These are phyloP conservation scores for Cyprinella venusta DNA, from an alignment of 2,797 vertebrate genomes.

Conservation along the genomic window DNA sequence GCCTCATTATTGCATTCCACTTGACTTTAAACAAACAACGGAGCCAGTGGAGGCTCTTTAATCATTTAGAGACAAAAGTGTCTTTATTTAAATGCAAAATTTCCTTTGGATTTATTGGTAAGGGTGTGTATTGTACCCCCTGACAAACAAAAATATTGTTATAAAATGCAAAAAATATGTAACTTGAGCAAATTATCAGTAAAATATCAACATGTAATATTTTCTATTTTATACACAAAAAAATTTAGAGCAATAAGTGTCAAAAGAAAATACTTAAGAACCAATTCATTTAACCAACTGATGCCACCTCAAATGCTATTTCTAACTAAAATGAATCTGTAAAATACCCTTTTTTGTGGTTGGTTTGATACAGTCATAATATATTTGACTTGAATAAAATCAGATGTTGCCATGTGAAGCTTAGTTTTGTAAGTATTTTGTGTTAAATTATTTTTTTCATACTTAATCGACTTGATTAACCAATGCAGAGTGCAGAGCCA, in stretches of 20 bases:
- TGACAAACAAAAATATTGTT: too few relatives aligned
- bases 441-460: too few relatives aligned
- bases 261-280: not conserved
- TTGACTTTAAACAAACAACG: conserved; percentile 3
- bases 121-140: too few relatives aligned
- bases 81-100: not conserved
- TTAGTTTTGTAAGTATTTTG: too few relatives aligned
- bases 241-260: not conserved
- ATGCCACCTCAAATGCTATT: not conserved
- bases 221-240: not conserved
- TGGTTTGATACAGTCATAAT: not conserved
- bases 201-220: not conserved
- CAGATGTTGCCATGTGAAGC: too few relatives aligned
- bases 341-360: not conserved
- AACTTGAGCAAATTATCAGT: not conserved
- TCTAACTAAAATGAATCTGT: not conserved
- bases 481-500: too few relatives aligned
- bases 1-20: not conserved
- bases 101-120: not conserved
- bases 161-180: not conserved
- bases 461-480: too few relatives aligned
- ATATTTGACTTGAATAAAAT: too few relatives aligned
- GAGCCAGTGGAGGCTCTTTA: not conserved
- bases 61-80: conserved; percentile 1
- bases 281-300: not conserved